Conservation (phyloP, 2,797 vertebrate species). For the Arctocebus calabarensis region DNA sequence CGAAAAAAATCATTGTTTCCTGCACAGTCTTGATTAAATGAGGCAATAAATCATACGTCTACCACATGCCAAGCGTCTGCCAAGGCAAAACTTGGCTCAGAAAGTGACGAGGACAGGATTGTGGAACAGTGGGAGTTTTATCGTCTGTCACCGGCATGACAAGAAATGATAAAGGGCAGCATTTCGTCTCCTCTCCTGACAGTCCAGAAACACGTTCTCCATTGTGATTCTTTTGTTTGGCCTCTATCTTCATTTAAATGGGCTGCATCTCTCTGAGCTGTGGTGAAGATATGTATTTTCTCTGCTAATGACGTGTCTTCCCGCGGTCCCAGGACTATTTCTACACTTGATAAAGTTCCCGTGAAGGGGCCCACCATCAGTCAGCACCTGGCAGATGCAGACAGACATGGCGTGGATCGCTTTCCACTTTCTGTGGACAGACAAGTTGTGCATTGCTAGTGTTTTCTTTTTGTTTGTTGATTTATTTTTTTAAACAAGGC, state of each 20-base stretch:
- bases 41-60: conserved; percentile 89
- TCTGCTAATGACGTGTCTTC: conserved; percentile 72
- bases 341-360: conserved; percentile 58
- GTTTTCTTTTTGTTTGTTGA: background rate
- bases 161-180: conserved; percentile 87
- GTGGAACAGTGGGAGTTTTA: conserved; percentile 83
- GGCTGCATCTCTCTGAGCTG: conserved; percentile 74
- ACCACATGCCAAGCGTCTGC: conserved; percentile 87
- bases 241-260: conserved; percentile 83
- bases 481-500: background rate
- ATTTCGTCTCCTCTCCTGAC: conserved; percentile 75
- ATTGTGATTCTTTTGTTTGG: conserved; percentile 81
- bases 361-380: background rate
- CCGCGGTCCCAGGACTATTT: conserved; percentile 56
- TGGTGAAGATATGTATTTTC: conserved; percentile 60
- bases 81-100: conserved; percentile 82
- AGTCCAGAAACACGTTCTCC: conserved; percentile 84
- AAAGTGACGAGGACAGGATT: conserved; percentile 83
- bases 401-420: background rate
- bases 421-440: background rate
- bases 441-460: background rate
- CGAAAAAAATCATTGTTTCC: conserved; percentile 86
- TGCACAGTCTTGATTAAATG: conserved; percentile 88
- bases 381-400: background rate
- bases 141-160: conserved; percentile 85